phyloP scores from a whole-genome alignment of 2,797 vertebrate genomes.

The Caiman crocodilus region DNA sequence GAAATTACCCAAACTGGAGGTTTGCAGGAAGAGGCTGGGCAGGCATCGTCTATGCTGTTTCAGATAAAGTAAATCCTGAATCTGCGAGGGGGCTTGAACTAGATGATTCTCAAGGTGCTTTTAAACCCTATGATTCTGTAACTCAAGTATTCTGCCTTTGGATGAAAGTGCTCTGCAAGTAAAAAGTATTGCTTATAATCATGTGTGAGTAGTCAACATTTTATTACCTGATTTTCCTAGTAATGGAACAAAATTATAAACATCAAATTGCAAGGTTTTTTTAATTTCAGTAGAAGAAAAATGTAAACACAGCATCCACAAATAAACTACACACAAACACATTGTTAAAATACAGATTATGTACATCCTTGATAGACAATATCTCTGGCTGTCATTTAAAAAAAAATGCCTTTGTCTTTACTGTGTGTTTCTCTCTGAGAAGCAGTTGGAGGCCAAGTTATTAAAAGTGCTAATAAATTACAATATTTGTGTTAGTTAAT shows the following conservation, averaged over 20 bases:
- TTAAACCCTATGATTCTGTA: too few relatives aligned
- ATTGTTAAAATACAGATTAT: background rate
- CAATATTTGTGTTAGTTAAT: slow-evolving; percentile 74
- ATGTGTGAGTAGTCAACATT: background rate
- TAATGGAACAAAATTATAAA: slow-evolving; percentile 24
- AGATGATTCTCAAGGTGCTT: too few relatives aligned
- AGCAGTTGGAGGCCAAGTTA: slow-evolving; percentile 63
- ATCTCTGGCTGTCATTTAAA: slow-evolving; percentile 45
- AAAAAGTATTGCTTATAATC: background rate
- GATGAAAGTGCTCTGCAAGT: background rate
- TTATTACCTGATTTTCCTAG: background rate
- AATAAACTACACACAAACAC: background rate
- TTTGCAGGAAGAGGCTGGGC: too few relatives aligned
- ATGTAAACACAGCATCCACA: background rate
- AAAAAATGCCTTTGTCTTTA: slow-evolving; percentile 64
- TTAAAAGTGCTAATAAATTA: slow-evolving; percentile 67
- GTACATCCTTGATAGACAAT: slow-evolving; percentile 5
- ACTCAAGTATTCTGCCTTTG: too few relatives aligned
- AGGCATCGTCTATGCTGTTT: too few relatives aligned
- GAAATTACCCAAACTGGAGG: too few relatives aligned
- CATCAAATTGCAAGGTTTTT: background rate
- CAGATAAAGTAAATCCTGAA: too few relatives aligned
- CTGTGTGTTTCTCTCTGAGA: slow-evolving; percentile 37
- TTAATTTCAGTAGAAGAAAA: slow-evolving; percentile 19
- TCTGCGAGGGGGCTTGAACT: too few relatives aligned